Percentiles rank a stretch among this genome's conserved stretches.
phyloP scores from a whole-genome alignment of 2,797 vertebrate species.

The Brachyalestes nurse region DNA sequence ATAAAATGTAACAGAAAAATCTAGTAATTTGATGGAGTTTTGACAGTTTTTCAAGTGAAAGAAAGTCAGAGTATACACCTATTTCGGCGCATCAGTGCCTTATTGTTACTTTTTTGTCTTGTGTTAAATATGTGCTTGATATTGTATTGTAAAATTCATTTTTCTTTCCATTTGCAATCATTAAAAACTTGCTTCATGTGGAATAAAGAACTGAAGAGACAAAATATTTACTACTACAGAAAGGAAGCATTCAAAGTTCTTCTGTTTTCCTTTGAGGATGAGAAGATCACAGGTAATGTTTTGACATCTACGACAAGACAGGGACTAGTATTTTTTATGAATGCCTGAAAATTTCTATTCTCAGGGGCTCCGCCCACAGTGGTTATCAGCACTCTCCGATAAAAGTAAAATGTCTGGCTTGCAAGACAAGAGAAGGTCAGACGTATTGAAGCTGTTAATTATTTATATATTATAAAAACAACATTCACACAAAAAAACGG shows the following conservation, averaged over 20 bases:
- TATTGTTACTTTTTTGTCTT: too few relatives aligned
- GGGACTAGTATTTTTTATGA: background rate
- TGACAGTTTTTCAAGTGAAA: too few relatives aligned
- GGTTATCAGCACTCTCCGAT: background rate
- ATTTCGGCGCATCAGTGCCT: background rate
- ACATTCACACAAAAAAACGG: conserved; percentile 23
- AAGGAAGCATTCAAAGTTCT: background rate
- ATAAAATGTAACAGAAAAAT: too few relatives aligned
- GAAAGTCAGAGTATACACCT: background rate
- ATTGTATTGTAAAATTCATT: background rate
- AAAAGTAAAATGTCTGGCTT: too few relatives aligned
- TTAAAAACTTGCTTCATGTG: background rate
- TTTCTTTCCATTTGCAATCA: background rate
- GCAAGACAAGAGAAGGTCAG: too few relatives aligned
- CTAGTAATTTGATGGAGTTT: too few relatives aligned
- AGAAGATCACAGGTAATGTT: background rate
- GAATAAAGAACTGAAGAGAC: background rate
- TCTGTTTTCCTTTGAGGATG: background rate
- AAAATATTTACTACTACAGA: background rate
- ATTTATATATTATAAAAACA: background rate
- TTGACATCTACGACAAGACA: background rate
- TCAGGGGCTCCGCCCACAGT: background rate
- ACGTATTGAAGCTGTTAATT: background rate
- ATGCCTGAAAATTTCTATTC: background rate
- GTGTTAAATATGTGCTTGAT: too few relatives aligned